Base-by-base conservation (phyloP, 1,140 invertebrate genomes). In the Pararge aegeria region DNA sequence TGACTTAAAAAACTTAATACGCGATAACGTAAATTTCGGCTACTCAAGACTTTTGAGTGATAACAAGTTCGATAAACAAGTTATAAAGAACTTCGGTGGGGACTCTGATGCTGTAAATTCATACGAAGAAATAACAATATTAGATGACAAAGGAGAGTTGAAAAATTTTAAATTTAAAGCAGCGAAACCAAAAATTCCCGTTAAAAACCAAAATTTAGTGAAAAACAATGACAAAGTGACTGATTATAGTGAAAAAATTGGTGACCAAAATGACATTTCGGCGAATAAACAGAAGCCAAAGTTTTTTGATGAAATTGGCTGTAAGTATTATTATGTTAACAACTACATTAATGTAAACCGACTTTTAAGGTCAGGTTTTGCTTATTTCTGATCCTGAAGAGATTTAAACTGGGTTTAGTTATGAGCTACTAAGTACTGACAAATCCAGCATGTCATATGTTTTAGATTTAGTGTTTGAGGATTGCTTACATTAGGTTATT, bases 141-240 rank as follows among this genome's bases (percentile, higher is more conserved):
- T 87, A 24, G 79, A 82, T 44, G 60, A 80, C 19, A 64, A 76
- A 29, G 85, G 85, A 55, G 61, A 83, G 13, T 64, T 87, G 10
- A 83, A 75, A 54, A 85, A 73, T 50, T 77, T 88, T 5, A 88
- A 87, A 65, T 83, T 61, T 15, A 87, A 83, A 68, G 76, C 82
- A 0, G 80, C 68, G 0, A 64, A 48, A 21, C 64, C 66, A 4
- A 68, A 67, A 44, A 55, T 78, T 44, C 80, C 75, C 18, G 42
- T 59, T 1, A 61, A 70, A 13, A 68, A 77, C 38, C 61, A 58
- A 58, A 63, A 53, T 37, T 57, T 66, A 15, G 18, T 61, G 18
- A 51, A 44, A 49, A 12, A 61, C 24, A 63, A 46, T 59, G 55
- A 67, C 37, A 63, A 40, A 61, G 20, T 21, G n/a, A n/a, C n/a